Evolutionary conservation across 2,888 invertebrate species (phyloP), one percentile per base, ranked within the genome.

Genomic region (Caenorhabditis sp.): DNA sequence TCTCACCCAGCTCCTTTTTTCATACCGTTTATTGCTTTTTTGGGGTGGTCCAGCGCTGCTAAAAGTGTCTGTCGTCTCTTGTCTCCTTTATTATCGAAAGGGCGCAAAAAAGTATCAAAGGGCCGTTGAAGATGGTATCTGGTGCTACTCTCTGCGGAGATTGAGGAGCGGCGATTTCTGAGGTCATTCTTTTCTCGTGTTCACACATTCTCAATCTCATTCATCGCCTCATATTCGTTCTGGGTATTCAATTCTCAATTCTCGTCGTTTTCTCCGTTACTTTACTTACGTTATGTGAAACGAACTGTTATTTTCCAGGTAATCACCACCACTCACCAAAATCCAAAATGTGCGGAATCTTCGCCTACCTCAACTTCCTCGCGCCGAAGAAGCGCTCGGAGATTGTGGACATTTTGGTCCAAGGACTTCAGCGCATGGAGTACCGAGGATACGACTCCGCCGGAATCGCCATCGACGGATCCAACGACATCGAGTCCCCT

Each of bases 381-480:
- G 97, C 97, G 79, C 98, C 98, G 63, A 97, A 96, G 93, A 95
- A 95, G 85, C 95, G 98, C 86, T 95, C 95, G 92, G 98, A 98
- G 68, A 87, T 99, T 91, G 94, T 99, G 90, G 96, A 97, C 90
- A 94, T 97, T 85, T 94, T 99, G 85, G 95, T 99, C 76, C 96
- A 95, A 92, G 99, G 99, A 80, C 94, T 99, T 84, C 97, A 98
- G 93, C 95, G 99, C 82, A 94, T 98, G 92, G 99, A 99, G 94
- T 99, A 99, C 94, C 95, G 99, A 92, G 99, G 99, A 85, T 99
- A 99, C 94, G 99, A 99, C 93, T 99, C 98, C 24, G 98, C 99
- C 85, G 99, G 90, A 44, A 82, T 91, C 49, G 91, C 91, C 8
- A 88, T 91, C 76, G 91, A 91, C 75, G 85, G 88, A 1, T 84